Conservation (phyloP, 37 sponge, comb jelly and placozoan species). For the Dysidea cf. avara region DNA sequence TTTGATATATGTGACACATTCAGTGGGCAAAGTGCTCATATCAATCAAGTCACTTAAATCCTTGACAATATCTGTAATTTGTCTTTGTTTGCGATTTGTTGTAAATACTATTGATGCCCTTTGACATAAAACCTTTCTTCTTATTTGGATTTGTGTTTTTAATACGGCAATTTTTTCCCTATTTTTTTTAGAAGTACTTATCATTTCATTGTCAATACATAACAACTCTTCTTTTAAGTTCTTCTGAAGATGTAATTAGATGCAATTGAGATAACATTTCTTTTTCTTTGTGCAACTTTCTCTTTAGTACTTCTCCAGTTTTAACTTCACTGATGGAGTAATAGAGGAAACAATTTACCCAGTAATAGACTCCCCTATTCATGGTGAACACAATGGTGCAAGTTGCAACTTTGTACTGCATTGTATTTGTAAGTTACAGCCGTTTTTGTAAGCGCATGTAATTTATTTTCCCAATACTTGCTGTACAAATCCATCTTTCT, state of each 20-base stretch:
- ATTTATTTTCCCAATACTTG: no score
- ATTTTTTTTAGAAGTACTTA: no score
- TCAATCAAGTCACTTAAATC: conserved; percentile 15
- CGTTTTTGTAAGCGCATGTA: no score
- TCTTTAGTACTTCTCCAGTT: background rate
- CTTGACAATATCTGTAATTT: background rate
- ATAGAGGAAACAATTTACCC: no score
- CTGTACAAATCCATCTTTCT: no score
- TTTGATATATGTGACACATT: background rate
- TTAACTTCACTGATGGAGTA: no score
- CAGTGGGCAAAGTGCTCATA: background rate
- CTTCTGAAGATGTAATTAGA: conserved; percentile 22
- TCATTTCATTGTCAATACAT: no score
- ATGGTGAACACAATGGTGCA: no score
- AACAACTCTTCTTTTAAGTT: conserved; percentile 8
- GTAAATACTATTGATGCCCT: conserved; percentile 21
- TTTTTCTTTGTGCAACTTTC: conserved; percentile 13
- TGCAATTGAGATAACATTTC: conserved; percentile 16
- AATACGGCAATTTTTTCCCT: background rate
- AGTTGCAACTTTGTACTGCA: no score
- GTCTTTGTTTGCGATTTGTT: conserved; percentile 20
- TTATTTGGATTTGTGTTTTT: conserved; percentile 31
- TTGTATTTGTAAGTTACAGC: no score
- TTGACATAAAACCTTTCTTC: conserved; percentile 18
- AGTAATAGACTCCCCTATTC: no score